phyloP scores from a whole-genome alignment of 1,140 invertebrate species.

The Brachionus plicatilis region DNA sequence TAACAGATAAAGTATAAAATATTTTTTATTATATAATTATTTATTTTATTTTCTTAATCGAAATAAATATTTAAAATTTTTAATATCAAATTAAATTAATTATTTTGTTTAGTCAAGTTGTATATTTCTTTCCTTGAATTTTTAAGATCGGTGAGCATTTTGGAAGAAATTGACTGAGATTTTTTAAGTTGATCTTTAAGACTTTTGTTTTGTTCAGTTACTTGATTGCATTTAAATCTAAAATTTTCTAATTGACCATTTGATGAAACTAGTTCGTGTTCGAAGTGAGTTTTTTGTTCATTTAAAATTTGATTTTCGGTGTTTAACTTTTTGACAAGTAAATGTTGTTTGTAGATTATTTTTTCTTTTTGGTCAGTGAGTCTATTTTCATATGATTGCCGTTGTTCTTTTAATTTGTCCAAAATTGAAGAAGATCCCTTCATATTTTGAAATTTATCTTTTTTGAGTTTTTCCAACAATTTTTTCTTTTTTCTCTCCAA shows the following conservation, averaged over 20 bases:
- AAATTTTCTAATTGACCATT: not conserved
- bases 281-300: not conserved
- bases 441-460: not conserved
- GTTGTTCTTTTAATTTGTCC: not conserved
- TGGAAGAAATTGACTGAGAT: not conserved
- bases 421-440: not conserved
- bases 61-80: no score
- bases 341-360: not conserved
- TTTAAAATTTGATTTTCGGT: not conserved
- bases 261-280: not conserved
- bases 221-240: not conserved
- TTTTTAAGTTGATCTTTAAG: not conserved
- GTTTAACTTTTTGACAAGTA: not conserved
- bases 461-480: not conserved
- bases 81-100: no score
- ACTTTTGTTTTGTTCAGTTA: not conserved
- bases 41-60: no score
- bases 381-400: not conserved
- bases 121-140: not conserved
- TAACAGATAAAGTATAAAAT: no score
- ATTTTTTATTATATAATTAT: no score
- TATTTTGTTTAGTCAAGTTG: not conserved
- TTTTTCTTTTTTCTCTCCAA: not conserved
- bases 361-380: not conserved
- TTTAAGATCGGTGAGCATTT: not conserved